These are phyloP conservation scores for Leucozona laternaria DNA, from an alignment of 2,888 invertebrate species.

Conservation along the genomic window DNA sequence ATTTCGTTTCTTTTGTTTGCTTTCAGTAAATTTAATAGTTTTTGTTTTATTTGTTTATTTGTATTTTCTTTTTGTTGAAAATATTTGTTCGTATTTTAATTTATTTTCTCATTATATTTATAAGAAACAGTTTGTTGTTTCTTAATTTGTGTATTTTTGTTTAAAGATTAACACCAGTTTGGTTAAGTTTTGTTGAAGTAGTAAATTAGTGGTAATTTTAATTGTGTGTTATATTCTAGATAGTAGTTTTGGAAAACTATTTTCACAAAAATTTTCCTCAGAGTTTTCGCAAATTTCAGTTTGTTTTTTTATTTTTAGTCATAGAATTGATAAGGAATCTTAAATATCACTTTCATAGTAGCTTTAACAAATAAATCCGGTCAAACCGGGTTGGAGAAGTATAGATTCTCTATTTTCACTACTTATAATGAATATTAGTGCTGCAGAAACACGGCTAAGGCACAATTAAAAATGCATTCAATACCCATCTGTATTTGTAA, in stretches of 20 bases:
- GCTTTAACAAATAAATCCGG: not conserved
- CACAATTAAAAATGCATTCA: not conserved
- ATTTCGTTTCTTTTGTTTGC: conserved; percentile 46
- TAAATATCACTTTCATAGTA: not conserved
- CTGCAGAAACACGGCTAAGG: not conserved
- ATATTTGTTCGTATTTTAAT: conserved; percentile 23
- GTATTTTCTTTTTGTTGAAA: conserved; percentile 9
- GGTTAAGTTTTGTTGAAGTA: conserved; percentile 39
- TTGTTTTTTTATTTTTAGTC: not conserved
- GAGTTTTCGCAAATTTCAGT: not conserved
- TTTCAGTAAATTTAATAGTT: conserved; percentile 27
- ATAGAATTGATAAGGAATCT: not conserved
- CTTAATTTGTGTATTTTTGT: conserved; percentile 6
- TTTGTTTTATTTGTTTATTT: conserved; percentile 3
- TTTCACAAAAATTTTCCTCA: not conserved
- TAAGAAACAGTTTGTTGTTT: conserved; percentile 7
- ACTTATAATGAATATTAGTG: not conserved
- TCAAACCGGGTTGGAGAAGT: not conserved
- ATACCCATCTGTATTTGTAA: not conserved
- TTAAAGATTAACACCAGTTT: conserved; percentile 19
- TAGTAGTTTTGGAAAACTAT: conserved; percentile 42
- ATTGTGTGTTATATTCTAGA: conserved; percentile 49
- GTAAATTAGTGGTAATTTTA: conserved; percentile 47
- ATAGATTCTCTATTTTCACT: not conserved
- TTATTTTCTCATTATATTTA: not conserved